Evolutionary conservation across 1,140 invertebrate genomes (phyloP).

Genomic region (Polypedilum pembai): DNA sequence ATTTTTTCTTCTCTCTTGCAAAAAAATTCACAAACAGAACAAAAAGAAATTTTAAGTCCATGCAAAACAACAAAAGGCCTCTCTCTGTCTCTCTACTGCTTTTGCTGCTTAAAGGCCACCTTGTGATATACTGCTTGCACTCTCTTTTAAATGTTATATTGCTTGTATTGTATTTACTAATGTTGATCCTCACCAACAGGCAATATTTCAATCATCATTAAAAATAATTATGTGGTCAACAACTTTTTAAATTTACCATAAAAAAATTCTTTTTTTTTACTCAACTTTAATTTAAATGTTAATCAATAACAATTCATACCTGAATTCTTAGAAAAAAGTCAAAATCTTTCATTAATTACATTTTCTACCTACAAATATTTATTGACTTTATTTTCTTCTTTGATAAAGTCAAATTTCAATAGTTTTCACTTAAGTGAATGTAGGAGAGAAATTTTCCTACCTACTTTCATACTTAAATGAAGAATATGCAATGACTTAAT

Average conservation of each 20-base stretch:
- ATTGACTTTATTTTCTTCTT: too few relatives aligned
- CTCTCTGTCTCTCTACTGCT: too few relatives aligned
- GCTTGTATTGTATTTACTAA: not conserved
- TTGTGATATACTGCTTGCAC: not conserved
- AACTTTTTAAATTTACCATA: conserved; percentile 25
- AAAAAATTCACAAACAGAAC: not conserved
- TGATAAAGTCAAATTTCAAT: too few relatives aligned
- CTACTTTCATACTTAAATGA: too few relatives aligned
- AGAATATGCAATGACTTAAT: too few relatives aligned
- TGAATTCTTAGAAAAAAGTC: too few relatives aligned
- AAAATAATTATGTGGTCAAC: conserved; percentile 22
- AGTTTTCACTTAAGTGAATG: too few relatives aligned
- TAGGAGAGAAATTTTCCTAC: too few relatives aligned
- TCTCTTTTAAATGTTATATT: not conserved
- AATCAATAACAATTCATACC: too few relatives aligned
- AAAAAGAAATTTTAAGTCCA: not conserved
- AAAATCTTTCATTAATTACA: too few relatives aligned
- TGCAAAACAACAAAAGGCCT: not conserved
- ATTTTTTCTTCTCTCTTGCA: not conserved
- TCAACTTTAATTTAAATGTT: too few relatives aligned
- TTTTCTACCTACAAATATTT: too few relatives aligned
- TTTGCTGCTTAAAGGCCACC: not conserved
- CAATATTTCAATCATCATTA: conserved; percentile 28
- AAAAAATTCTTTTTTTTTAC: not conserved
- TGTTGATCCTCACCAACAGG: conserved; percentile 8